Base-by-base conservation (phyloP, 2,113 vertebrate species). In the Sander vitreus region DNA sequence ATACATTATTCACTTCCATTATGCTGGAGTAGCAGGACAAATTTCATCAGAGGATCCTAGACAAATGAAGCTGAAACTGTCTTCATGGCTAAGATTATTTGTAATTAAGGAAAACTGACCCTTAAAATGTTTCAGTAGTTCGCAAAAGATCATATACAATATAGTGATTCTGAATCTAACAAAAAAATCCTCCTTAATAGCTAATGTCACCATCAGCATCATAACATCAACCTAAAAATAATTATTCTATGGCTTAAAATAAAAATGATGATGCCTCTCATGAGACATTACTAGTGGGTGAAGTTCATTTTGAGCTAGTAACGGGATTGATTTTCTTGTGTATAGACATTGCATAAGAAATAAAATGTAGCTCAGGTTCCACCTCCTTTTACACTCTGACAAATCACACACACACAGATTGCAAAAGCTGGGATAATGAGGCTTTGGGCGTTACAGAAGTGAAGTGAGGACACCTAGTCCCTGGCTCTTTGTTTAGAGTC, bases 401-500 rank as follows among this genome's bases (percentile, higher is more conserved):
- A 81, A 85, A 88, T 88, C 54, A 78, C 62, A 74, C 43, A 45
- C 19, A 45, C 19, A 82, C 76, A 71, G 69, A 79, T 65, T 76
- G 83, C 75, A 87, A 81, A 92, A 82, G 76, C 73, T 68, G 81
- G 36, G 66, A 73, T 68, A 27, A 63, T 75, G 74, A 85, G 53
- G 83, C 76, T 90, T 84, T 71, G 85, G 83, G 85, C 64, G 54
- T 90, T 83, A 69, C 73, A 88, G 70, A 76, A 91, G 92, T 94
- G 91, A 92, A 91, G 62, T 85, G 48, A 93, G 92, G 88, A 92
- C 88, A 54, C 70, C 76, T 51, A 64, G 70, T 93, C 50, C 84
- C 70, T 85, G 78, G 88, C 80, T 91, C 87, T 88, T 83, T 74
- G 87, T 92, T 88, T 86, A 84, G 89, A 89, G 92, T 92, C 90